Base-by-base conservation (phyloP, 2,797 vertebrate genomes). In the Centropyge bicolor region DNA sequence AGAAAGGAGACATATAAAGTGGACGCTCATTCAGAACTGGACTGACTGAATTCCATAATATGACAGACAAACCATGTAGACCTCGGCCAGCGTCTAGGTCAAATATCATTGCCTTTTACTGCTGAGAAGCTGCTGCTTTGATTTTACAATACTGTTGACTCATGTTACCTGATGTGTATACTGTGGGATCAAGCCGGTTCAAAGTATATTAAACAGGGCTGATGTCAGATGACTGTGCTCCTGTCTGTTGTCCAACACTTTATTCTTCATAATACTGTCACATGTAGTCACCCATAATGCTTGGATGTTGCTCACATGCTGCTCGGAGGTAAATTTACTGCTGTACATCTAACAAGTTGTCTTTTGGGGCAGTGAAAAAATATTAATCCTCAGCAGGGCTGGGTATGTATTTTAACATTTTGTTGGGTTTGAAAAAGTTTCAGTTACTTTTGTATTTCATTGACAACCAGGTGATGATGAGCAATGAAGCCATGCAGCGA, bases 81-180 rank as follows among this genome's bases (percentile, higher is more conserved):
- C 41, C 31, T n/a, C 51, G 36, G 24, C 49, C 9, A 62, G 10
- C 3, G 11, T 27, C 5, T 8, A 16, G 14, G 5, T 46, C 20
- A 40, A 4, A 40, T n/a, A 2, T 1, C 6, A 46, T 17, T 5
- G 8, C n/a, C 12, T 40, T 79, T 56, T 27, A 49, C 35, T 7
- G 24, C 38, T 13, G 8, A 63, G 31, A 63, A 70, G 31, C 51
- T 60, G 20, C 31, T n/a, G 43, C 41, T 68, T 57, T 64, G 14
- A 24, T 24, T 68, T 55, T 1, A 63, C 27, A 31, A 31, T 20
- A 20, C 45, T 12, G 55, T 38, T 40, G 2, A 54, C n/a, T 45
- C 40, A 6, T 52, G 38, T 52, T 48, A 22, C 27, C 36, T 35
- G 19, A 35, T 43, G 36, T 54, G n/a, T 76, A 19, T 19, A 22